A percentile compares a stretch with the other conserved stretches of the same genome.
phyloP scores from a whole-genome alignment of 2,888 invertebrate genomes.

The Eristalis tenax region DNA sequence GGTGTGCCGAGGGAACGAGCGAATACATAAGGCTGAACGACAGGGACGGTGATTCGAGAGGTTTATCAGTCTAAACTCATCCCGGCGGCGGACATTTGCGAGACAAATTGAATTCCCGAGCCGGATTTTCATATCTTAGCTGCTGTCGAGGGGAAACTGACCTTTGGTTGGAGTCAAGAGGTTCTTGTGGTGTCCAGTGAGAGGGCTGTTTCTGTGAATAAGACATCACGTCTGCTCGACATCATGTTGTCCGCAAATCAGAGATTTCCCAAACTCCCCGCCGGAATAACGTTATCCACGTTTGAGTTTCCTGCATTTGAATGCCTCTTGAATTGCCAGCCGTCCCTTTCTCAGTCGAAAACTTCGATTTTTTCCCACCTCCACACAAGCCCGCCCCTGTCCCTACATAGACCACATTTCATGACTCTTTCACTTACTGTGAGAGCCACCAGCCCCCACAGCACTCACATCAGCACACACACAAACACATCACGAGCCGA shows the following conservation, averaged over 20 bases:
- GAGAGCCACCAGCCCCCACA: not conserved
- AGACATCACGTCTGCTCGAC: not conserved
- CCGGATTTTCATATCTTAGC: not conserved
- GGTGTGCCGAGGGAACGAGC: not conserved
- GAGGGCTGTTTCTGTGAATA: not conserved
- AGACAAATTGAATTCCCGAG: not conserved
- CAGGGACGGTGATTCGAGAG: not conserved
- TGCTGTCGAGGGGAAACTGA: not conserved
- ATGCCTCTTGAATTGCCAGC: not conserved
- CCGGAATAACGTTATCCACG: not conserved
- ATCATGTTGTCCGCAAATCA: not conserved
- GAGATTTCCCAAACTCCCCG: too few species aligned
- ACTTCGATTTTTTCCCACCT: not conserved
- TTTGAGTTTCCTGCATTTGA: not conserved
- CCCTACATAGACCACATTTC: not conserved
- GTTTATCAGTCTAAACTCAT: not conserved
- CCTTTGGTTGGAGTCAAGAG: too few species aligned
- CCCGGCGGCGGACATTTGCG: not conserved
- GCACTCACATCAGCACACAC: not conserved
- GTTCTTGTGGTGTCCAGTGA: too few species aligned
- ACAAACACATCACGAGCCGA: not conserved
- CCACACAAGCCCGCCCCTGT: not conserved
- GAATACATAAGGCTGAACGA: not conserved
- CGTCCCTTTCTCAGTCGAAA: not conserved
- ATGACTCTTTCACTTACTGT: not conserved